Evolutionary conservation across 2,113 vertebrate genomes (phyloP), one percentile per base, ranked within the genome.

Genomic region (Sarotherodon lohbergeri): DNA sequence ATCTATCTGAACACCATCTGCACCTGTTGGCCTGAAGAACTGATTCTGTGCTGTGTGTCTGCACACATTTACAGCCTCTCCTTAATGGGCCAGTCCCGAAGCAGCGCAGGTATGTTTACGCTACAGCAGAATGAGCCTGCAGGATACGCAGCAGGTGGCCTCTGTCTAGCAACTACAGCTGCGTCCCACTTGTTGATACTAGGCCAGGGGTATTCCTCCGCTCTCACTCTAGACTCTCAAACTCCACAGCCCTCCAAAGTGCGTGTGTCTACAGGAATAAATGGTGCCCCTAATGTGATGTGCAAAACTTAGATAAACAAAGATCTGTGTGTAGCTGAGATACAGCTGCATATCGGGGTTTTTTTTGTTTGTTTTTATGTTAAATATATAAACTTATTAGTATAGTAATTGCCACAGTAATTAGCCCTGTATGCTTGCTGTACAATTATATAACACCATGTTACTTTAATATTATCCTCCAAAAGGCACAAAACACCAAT

Each of bases 141-240:
- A 90, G 94, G 84, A 92, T 17, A 73, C 66, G 78, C 90, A 88
- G 90, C 94, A 95, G 94, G 93, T 94, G 93, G 90, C 83, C 83
- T 80, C 71, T 1, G 59, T 94, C 92, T 79, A n/a, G 52, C 57
- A 82, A 87, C 83, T 82, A 81, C 86, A 90, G 82, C 92, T 90
- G 82, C 79, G 57, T 89, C 87, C 85, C 22, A 19, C 76, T 83
- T 94, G 91, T 89, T 91, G 87, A 92, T 66, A 82, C 59, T 79
- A 55, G 68, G 85, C 59, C 82, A 68, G 43, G 61, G 82, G n/a
- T 83, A 34, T 54, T 80, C 71, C 56, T 82, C 56, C 4, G 17
- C 43, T 56, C 54, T 57, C 48, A 57, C 52, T 84, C n/a, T 85
- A 84, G 32, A 29, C 32, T 36, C 34, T 48, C 11, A 86, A 43